Percentiles rank a stretch among this genome's conserved stretches.
These are phyloP conservation scores for Ophioninae sp. DNA, from an alignment of 2,888 invertebrate genomes.

Conservation along the genomic window DNA sequence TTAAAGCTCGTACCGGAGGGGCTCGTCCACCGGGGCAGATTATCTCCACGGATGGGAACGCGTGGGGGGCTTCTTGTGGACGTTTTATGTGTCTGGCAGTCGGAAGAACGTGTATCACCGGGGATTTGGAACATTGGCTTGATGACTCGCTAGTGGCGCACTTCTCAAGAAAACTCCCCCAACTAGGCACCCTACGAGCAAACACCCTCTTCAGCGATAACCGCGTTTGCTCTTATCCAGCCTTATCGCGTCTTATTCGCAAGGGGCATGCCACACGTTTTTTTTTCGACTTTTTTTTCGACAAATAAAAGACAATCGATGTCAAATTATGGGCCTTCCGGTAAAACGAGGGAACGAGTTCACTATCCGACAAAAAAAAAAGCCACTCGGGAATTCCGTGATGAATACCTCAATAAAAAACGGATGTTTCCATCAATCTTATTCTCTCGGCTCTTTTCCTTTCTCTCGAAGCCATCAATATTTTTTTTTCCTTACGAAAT, in stretches of 20 bases:
- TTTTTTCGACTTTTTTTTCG: no score
- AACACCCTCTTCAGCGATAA: conserved; percentile 5
- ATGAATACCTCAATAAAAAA: no score
- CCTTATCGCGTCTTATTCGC: background rate
- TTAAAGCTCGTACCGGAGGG: conserved; percentile 17
- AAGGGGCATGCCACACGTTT: background rate
- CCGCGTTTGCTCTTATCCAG: conserved; percentile 21
- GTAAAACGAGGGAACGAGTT: no score
- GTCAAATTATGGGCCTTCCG: background rate
- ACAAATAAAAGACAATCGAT: background rate
- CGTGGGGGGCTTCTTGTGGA: conserved; percentile 29
- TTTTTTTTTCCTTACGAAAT: no score
- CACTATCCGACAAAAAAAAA: no score
- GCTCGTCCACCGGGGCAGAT: conserved; percentile 62
- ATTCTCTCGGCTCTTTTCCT: no score
- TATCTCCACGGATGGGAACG: conserved; percentile 57
- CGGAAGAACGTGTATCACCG: conserved; percentile 72
- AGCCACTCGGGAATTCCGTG: no score
- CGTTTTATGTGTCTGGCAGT: conserved; percentile 73
- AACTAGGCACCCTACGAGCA: background rate
- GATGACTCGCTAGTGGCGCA: conserved; percentile 62
- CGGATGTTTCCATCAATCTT: no score
- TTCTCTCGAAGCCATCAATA: no score
- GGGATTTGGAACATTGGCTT: conserved; percentile 73
- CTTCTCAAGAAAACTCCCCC: conserved; percentile 33